Conservation (phyloP, 2,113 vertebrate species). For the Loxodonta africana region DNA sequence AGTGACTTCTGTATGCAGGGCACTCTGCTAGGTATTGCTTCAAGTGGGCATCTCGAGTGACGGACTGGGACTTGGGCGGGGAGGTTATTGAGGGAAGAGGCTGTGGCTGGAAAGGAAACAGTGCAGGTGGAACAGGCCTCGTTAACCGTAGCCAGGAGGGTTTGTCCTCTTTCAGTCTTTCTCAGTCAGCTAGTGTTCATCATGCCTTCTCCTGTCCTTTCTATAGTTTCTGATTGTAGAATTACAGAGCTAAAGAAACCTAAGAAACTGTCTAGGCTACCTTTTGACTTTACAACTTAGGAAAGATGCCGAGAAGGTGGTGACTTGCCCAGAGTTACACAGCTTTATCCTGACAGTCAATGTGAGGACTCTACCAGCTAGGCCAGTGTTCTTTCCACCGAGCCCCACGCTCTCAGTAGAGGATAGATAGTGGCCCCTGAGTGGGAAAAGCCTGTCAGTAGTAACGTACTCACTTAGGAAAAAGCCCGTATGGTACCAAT, state of each 20-base stretch:
- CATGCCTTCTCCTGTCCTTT: not conserved
- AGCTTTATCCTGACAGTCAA: not conserved
- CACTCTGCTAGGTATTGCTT: not conserved
- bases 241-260: not conserved
- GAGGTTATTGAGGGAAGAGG: not conserved
- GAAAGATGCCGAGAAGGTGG: not conserved
- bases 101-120: not conserved
- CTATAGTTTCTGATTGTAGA: not conserved
- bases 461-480: not conserved
- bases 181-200: not conserved
- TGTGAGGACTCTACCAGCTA: not conserved
- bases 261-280: not conserved
- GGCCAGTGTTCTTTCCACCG: not conserved
- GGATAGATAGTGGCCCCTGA: not conserved
- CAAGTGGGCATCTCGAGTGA: not conserved
- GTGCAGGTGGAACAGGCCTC: not conserved
- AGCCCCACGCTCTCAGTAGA: not conserved
- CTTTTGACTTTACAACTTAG: slow-evolving; percentile 24
- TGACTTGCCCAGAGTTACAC: not conserved
- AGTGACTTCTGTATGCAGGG: not conserved
- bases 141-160: not conserved
- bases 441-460: not conserved
- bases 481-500: not conserved
- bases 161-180: not conserved
- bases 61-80: not conserved